phyloP scores from a whole-genome alignment of 2,113 vertebrate genomes.

The Paratilapia polleni region DNA sequence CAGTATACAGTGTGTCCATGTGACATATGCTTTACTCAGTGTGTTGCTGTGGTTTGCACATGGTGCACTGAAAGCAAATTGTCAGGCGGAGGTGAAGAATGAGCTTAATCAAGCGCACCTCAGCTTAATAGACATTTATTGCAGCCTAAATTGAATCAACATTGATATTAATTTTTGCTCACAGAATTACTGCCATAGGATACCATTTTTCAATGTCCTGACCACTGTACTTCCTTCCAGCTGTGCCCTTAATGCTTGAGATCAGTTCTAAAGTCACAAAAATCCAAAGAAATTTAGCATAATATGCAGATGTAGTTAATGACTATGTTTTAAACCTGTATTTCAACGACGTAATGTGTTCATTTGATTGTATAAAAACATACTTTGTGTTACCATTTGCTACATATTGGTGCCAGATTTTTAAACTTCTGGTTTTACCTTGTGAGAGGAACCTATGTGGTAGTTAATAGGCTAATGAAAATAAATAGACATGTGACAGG shows the following conservation, averaged over 20 bases:
- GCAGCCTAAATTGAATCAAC: constrained; percentile 51
- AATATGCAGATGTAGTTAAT: neutral
- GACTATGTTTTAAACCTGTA: no score
- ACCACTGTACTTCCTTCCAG: neutral
- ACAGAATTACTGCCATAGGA: constrained; percentile 25
- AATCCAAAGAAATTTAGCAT: neutral
- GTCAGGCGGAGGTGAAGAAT: constrained; percentile 54
- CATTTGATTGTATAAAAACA: neutral
- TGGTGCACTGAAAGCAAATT: neutral
- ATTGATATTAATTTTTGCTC: constrained; percentile 54
- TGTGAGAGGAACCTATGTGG: neutral
- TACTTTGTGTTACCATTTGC: neutral
- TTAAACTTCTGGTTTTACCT: neutral
- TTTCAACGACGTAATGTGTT: neutral
- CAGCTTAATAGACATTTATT: constrained; percentile 57
- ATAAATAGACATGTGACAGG: constrained; percentile 18
- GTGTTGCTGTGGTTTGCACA: constrained; percentile 2
- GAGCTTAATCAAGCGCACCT: constrained; percentile 55
- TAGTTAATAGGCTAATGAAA: neutral
- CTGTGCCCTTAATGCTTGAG: neutral
- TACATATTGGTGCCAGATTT: neutral
- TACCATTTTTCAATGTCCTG: constrained; percentile 19
- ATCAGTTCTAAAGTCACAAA: neutral
- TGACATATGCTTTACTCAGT: neutral
- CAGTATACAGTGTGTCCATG: constrained; percentile 6